Evolutionary conservation across 2,797 vertebrate species (phyloP), one percentile per base, ranked within the genome.

Genomic region (Acrossocheilus fasciatus): DNA sequence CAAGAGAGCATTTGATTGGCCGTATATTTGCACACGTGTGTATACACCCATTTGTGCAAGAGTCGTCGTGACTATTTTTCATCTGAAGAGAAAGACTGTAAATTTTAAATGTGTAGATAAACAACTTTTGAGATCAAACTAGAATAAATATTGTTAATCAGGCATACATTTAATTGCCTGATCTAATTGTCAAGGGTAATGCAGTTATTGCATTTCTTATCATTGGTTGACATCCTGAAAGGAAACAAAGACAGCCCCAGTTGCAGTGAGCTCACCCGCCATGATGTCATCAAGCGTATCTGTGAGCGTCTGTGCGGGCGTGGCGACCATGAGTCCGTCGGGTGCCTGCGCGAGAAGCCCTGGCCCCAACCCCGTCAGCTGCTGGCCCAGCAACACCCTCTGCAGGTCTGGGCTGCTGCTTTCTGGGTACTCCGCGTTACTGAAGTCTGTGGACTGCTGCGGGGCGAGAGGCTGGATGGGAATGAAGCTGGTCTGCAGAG

Each of bases 251-350:
- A 18, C 59, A 45, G 14, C 8, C 11, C 7, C 62, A 9, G 45
- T 69, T 14, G 45, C 23, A 41, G 23, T 78, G 47, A 81, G 62
- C 87, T 92, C 94, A 97, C 98, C 98, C 94, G 97, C 97, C 97
- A 99, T 99, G 95, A 99, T 98, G 96, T 99, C 98, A 93, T 99
- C 98, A 95, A 99, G 97, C 95, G 98, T 99, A 96, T 99, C 98
- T 93, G 98, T 99, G 95, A 99, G 98, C 91, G 97, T 99, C 96
- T 99, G 98, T 93, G 98, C 98, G 92, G 98, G 98, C 92, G 98
- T 97, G 92, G 98, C 98, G 94, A 99, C 98, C 98, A 99, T 99
- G 95, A 99, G 96, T 94, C 98, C 98, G 87, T 99, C 97, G 90
- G 97, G 95, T 92, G 97, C 96, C 96, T 98, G 97, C 92, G 96